Evolutionary conservation across 2,113 vertebrate genomes (phyloP).

Genomic region (Lepus timidus): DNA sequence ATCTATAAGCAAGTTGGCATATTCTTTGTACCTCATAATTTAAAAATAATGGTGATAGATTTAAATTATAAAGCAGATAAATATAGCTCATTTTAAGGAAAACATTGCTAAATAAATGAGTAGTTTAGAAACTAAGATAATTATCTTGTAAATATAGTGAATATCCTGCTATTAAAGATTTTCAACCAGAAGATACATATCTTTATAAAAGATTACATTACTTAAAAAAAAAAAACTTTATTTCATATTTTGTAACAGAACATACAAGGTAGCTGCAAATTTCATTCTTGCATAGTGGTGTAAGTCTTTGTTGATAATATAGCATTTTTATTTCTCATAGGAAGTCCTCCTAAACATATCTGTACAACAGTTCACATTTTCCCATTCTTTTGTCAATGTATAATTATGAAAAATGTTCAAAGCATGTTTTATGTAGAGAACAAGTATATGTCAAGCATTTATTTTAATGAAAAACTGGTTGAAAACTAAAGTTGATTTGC

Average conservation of each 20-base stretch:
- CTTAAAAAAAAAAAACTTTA: too few species aligned
- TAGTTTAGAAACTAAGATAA: neutral
- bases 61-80: neutral
- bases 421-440: neutral
- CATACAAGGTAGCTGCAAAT: neutral
- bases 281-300: neutral
- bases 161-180: neutral
- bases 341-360: neutral
- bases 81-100: neutral
- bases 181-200: neutral
- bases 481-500: neutral
- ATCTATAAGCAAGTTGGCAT: neutral
- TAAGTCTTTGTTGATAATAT: neutral
- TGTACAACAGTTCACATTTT: neutral
- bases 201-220: neutral
- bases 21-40: neutral
- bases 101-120: neutral
- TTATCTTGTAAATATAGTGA: neutral
- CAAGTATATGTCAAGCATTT: too few species aligned
- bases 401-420: neutral
- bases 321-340: neutral
- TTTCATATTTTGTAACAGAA: neutral
- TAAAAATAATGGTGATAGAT: neutral
- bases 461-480: neutral
- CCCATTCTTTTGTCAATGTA: neutral